Conservation (phyloP, 2,888 invertebrate species). For the Alloscopus bannaensis region DNA sequence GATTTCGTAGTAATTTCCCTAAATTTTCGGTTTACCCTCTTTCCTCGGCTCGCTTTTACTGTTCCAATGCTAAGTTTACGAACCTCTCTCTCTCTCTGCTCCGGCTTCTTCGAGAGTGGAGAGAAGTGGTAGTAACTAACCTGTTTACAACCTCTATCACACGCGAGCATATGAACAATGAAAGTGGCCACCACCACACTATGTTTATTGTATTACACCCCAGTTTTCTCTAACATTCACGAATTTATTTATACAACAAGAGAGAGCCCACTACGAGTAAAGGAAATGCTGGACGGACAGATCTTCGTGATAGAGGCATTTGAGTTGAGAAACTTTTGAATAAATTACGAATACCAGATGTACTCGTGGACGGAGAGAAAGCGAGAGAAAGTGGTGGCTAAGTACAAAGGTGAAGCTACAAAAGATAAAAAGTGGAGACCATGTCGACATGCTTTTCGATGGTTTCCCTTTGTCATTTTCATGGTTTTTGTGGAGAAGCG, state of each 20-base stretch:
- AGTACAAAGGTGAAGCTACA: neutral
- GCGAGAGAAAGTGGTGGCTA: conserved; percentile 6
- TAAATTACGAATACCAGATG: conserved; percentile 54
- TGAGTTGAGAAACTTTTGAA: conserved; percentile 47
- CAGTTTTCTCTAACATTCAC: conserved; percentile 4
- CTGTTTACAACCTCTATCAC: conserved; percentile 40
- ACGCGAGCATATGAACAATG: conserved; percentile 4
- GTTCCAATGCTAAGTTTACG: no score
- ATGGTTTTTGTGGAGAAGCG: conserved; percentile 24
- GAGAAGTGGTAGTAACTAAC: conserved; percentile 38
- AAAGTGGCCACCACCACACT: conserved; percentile 34
- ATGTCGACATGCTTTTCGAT: conserved; percentile 47
- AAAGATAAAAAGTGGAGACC: neutral
- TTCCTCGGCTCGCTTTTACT: no score
- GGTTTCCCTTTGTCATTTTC: conserved; percentile 40
- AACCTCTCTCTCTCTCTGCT: no score
- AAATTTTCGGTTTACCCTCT: conserved; percentile 53
- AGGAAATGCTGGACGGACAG: neutral
- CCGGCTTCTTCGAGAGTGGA: no score
- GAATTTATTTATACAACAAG: conserved; percentile 15
- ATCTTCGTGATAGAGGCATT: conserved; percentile 17
- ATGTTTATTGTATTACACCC: conserved; percentile 23
- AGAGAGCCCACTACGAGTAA: neutral
- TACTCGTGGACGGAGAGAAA: conserved; percentile 10
- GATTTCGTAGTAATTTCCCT: conserved; percentile 53